Evolutionary conservation across 2,113 vertebrate species (phyloP).

Genomic region (Prolemur simus): DNA sequence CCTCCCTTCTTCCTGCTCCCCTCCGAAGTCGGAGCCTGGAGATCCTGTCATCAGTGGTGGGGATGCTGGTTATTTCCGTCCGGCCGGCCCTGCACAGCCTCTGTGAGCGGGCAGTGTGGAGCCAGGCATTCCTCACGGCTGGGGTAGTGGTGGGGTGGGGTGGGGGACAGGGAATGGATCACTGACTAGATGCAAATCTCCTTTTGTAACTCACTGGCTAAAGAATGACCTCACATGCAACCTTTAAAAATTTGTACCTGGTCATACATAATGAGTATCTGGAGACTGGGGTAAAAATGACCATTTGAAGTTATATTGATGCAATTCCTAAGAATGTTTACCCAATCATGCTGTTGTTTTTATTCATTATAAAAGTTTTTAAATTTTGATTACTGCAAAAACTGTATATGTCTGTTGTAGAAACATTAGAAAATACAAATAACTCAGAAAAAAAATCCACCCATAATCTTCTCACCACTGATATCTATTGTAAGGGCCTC

Average conservation of each 20-base stretch:
- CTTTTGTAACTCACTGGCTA: neutral
- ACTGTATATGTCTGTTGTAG: neutral
- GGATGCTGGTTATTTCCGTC: too few relatives aligned
- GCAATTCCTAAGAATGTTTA: neutral
- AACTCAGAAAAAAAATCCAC: neutral
- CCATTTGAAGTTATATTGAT: neutral
- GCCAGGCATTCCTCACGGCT: accelerated
- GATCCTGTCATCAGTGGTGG: neutral
- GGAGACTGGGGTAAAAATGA: too few relatives aligned
- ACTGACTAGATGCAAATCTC: neutral
- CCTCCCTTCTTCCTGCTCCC: neutral
- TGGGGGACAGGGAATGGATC: neutral
- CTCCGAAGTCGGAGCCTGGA: neutral
- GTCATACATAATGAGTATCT: neutral
- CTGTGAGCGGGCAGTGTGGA: neutral
- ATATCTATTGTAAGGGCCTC: neutral
- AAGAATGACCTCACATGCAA: neutral
- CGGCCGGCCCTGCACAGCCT: accelerated
- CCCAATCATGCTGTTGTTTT: neutral
- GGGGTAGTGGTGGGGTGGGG: neutral
- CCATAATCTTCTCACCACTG: neutral
- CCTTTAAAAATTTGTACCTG: neutral
- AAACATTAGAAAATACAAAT: neutral
- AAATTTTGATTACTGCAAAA: neutral
- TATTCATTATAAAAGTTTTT: neutral